Conservation (phyloP, 1,140 invertebrate species). For the Oreohelix idahoensis region DNA sequence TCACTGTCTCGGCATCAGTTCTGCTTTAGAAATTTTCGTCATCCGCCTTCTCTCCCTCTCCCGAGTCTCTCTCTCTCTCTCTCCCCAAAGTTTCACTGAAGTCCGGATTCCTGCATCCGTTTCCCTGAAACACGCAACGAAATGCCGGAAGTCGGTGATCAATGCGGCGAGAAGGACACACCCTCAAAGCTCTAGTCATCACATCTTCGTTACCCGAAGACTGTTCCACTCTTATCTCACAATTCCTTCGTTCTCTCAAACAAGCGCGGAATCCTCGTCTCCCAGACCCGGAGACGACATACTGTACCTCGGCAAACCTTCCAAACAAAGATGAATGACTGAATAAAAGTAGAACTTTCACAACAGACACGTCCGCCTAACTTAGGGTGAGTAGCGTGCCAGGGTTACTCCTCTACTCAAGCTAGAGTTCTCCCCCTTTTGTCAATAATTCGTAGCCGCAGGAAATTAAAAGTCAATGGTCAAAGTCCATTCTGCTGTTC, state of each 20-base stretch:
- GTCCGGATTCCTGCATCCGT: conserved; percentile 25
- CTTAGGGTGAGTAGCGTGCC: background rate
- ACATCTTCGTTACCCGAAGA: background rate
- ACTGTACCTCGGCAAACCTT: background rate
- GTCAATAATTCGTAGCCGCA: background rate
- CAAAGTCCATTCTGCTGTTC: background rate
- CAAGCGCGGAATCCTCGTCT: background rate
- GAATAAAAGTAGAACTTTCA: background rate
- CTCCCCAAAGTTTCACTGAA: background rate
- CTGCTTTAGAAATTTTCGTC: background rate
- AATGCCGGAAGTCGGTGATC: conserved; percentile 9
- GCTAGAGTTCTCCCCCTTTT: background rate
- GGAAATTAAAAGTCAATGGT: conserved; percentile 23
- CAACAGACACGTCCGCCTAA: background rate
- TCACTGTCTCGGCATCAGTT: background rate
- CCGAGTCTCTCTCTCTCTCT: background rate
- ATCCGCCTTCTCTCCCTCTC: background rate
- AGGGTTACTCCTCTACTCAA: background rate
- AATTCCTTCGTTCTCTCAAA: background rate
- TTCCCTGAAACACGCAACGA: background rate
- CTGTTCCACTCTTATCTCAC: background rate
- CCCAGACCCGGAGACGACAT: background rate
- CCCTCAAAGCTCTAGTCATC: background rate
- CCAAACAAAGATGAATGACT: background rate
- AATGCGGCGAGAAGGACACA: background rate